phyloP scores from a whole-genome alignment of 2,888 invertebrate genomes.

The Operophtera brumata region DNA sequence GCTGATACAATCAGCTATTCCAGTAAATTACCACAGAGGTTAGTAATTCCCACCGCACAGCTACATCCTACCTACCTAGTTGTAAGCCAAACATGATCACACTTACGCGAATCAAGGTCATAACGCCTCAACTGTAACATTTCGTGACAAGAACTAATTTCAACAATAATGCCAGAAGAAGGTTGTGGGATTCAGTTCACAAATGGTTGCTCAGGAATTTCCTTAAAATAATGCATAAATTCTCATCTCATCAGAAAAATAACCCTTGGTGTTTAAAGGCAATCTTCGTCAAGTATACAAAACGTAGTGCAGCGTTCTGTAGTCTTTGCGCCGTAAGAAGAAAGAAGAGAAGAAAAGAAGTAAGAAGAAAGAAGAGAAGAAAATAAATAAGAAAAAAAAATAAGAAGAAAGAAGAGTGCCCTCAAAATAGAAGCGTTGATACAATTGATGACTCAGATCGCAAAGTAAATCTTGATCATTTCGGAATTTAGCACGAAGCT shows the following conservation, averaged over 20 bases:
- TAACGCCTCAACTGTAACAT: constrained; percentile 12
- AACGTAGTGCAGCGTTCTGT: too few relatives aligned
- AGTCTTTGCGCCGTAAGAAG: too few relatives aligned
- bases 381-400: too few relatives aligned
- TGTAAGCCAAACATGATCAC: not conserved
- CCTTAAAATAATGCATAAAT: too few relatives aligned
- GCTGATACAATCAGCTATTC: not conserved
- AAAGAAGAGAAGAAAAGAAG: too few relatives aligned
- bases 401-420: too few relatives aligned
- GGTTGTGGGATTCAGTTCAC: too few relatives aligned
- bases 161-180: constrained; percentile 11
- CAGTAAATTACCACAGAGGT: not conserved
- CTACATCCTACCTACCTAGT: constrained; percentile 15
- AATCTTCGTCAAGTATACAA: too few relatives aligned
- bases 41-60: not conserved
- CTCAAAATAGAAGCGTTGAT: too few relatives aligned
- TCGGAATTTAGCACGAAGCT: not conserved
- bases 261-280: too few relatives aligned
- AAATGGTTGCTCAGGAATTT: constrained; percentile 1
- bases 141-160: constrained; percentile 22
- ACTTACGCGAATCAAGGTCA: constrained; percentile 13
- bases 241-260: not conserved
- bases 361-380: too few relatives aligned
- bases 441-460: too few relatives aligned
- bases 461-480: not conserved